A percentile compares a stretch with the other conserved stretches of the same genome.
Conservation (phyloP, 1,140 invertebrate genomes). For the Heliconius eleuchia region DNA sequence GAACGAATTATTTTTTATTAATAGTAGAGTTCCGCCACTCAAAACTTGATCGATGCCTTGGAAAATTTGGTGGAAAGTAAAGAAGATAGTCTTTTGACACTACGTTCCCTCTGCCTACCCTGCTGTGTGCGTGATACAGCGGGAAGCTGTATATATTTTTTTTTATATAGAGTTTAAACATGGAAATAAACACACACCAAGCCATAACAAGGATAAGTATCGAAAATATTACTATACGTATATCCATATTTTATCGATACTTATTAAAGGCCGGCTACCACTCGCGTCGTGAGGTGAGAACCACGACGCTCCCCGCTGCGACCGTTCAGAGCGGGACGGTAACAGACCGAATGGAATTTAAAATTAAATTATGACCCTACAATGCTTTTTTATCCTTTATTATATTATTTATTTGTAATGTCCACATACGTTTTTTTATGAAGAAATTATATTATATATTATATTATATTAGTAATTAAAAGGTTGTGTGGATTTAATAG, state of each 20-base stretch:
- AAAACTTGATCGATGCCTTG: too few species aligned
- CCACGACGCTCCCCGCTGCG: conserved; percentile 77
- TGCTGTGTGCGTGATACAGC: too few species aligned
- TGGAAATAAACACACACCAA: background rate
- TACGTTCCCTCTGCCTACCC: too few species aligned
- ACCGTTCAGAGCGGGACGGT: conserved; percentile 69
- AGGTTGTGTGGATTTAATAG: conserved; percentile 63
- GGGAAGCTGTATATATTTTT: too few species aligned
- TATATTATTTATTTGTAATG: conserved; percentile 45
- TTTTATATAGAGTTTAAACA: background rate
- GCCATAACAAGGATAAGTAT: conserved; percentile 56
- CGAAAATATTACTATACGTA: conserved; percentile 77
- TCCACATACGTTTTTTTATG: conserved; percentile 6
- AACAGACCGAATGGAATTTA: conserved; percentile 75
- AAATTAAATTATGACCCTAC: conserved; percentile 76
- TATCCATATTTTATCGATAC: conserved; percentile 81
- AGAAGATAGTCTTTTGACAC: too few species aligned
- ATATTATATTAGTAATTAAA: conserved; percentile 30
- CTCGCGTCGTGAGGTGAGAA: conserved; percentile 79
- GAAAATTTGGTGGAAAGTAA: too few species aligned
- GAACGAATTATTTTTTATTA: too few species aligned
- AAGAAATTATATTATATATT: background rate
- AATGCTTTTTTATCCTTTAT: conserved; percentile 64
- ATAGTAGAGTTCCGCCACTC: too few species aligned
- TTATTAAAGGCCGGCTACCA: conserved; percentile 80